Percentiles rank a stretch among this genome's conserved stretches.
These are phyloP conservation scores for Platysternon megacephalum DNA, from an alignment of 2,113 vertebrate species.

Conservation along the genomic window DNA sequence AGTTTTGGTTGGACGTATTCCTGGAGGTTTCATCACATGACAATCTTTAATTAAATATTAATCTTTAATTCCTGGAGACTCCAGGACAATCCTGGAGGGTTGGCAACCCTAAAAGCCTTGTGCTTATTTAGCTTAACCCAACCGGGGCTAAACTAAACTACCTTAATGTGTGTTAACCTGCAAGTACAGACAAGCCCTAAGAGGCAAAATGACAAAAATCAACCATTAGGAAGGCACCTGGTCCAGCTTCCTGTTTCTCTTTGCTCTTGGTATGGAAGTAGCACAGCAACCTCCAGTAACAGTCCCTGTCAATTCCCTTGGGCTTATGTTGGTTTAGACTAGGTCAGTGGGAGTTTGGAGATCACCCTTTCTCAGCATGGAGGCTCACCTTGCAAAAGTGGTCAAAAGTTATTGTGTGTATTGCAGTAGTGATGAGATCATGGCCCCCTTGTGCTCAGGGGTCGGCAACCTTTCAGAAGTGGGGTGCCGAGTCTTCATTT, in stretches of 20 bases:
- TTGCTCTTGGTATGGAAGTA: neutral
- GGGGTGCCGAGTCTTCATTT: no score
- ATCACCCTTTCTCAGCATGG: neutral
- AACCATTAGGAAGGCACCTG: neutral
- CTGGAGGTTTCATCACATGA: no score
- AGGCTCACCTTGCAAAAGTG: neutral
- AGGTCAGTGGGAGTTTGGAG: neutral
- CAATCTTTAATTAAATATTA: no score
- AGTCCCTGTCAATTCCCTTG: neutral
- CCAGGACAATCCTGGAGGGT: no score
- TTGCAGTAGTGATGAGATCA: neutral
- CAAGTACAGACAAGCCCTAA: neutral
- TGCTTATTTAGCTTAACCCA: no score
- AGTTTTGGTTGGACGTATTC: no score
- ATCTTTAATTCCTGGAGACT: no score
- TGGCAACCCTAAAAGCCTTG: no score
- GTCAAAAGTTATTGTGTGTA: neutral
- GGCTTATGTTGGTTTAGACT: neutral
- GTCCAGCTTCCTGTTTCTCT: neutral
- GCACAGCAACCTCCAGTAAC: neutral
- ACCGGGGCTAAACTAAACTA: no score
- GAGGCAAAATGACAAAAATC: conserved; percentile 3
- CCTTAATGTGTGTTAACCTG: neutral
- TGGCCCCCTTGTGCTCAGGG: no score
- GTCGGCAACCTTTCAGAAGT: no score